Evolutionary conservation across 1,140 invertebrate species (phyloP), one percentile per base, ranked within the genome.

Genomic region (Neodiprion virginianus): DNA sequence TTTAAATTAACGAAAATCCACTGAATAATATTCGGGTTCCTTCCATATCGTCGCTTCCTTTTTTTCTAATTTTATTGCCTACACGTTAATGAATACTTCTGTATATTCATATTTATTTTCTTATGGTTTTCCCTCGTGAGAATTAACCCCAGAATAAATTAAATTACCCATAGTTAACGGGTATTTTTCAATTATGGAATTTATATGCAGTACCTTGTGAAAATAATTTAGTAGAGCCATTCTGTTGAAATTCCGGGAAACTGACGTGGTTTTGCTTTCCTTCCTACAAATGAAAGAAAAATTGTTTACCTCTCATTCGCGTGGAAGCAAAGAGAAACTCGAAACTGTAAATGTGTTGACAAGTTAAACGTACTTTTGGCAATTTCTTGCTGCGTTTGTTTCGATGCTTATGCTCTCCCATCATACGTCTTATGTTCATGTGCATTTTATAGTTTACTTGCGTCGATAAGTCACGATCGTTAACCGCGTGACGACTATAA

Each of bases 401-500:
- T 78, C 94, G 92, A 88, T 95, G 93, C 83, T 95, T 93, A 78
- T 94, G 93, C 84, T 97, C 95, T 72, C 93, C 94, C 49, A 97
- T 93, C 86, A 97, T 91, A 21, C 95, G 91, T 68, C 96, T 91
- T 82, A 97, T 96, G 83, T 97, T 97, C 92, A 96, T 94, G 87
- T 96, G 95, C 88, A 96, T 95, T 85, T 94, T 94, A 87, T 97
- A 97, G 88, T 96, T 97, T 81, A 97, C 94, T 88, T 92, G 89
- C 28, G 94, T 96, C 61, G 93, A 93, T 77, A 97, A 89, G 87
- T 97, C 96, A 67, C 93, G 91, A 85, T 97, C 96, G 83, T 96
- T 93, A 66, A 97, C 95, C 71, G 96, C 95, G 86, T 97, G 95
- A 75, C 96, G 91, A 84, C 95, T 97, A 89, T 97, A 97, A 88